Evolutionary conservation across 2,113 vertebrate species (phyloP).

Genomic region (Miniopterus natalensis): DNA sequence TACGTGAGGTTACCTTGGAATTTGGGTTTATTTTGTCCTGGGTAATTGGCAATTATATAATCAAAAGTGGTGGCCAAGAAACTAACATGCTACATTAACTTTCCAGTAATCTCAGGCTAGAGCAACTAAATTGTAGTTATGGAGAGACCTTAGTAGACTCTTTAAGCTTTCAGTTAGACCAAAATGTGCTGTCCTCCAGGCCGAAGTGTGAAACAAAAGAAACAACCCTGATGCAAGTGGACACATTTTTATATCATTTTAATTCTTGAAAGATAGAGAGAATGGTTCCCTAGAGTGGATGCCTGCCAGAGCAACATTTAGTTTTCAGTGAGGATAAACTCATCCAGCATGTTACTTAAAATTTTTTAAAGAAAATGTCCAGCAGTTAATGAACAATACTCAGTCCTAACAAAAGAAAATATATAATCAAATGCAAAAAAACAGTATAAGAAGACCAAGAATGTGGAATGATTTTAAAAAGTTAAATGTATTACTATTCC

Average conservation of each 20-base stretch:
- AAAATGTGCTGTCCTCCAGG: background rate
- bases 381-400: background rate
- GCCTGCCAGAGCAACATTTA: background rate
- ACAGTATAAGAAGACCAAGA: background rate
- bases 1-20: background rate
- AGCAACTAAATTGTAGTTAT: background rate
- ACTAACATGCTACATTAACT: background rate
- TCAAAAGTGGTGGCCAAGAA: background rate
- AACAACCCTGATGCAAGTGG: background rate
- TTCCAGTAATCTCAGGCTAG: background rate
- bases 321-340: background rate
- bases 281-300: background rate
- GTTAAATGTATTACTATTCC: background rate
- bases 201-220: background rate
- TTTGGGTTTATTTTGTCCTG: background rate
- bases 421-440: background rate
- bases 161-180: background rate
- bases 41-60: background rate
- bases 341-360: background rate
- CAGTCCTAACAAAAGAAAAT: background rate
- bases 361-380: slow-evolving; percentile 9
- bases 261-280: background rate
- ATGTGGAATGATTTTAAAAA: background rate
- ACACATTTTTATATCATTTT: background rate
- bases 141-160: background rate